Evolutionary conservation across 2,888 invertebrate genomes (phyloP), one percentile per base, ranked within the genome.

Genomic region (Ophioninae sp.): DNA sequence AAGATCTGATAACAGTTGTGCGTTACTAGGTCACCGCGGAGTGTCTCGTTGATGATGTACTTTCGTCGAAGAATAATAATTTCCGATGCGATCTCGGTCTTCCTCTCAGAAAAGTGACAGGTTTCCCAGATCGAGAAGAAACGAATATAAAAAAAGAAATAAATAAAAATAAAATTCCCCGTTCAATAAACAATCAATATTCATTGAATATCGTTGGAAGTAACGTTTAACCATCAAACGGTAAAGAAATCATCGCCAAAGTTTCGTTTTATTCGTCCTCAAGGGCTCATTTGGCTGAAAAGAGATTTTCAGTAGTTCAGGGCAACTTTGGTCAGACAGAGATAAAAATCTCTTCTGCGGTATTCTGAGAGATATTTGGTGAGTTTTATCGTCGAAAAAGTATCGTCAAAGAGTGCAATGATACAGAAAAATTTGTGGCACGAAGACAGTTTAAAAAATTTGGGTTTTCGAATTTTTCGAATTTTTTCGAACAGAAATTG

Each of bases 1-100:
- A 59, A 75, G 72, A 72, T 80, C 72, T 71, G 77, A 83, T 78
- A 74, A 81, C 58, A 30, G 17, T 65, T 30, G 78, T 78, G 74
- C 51, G 83, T 78, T 71, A 83, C 81, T 69, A 64, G 77, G 77
- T 78, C 68, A 63, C 17, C 23, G 58, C 59, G 10, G 59, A 68
- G 64, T 73, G 64, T 73, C 39, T 63, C 63, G 68, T 58, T 30
- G 22, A 41, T 44, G 37, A 74, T 80, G 69, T 69, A 59, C 41
- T 77, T 81, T 80, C 41, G 20, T 41, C 30, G 58, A 64, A 3
- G 68, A 64, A 68, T 78, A 51, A 83, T 81, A 65, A 74, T 71
- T 64, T 23, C 30, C 44, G 61, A 68, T 44, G 44, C 72, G 37
- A 56, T 51, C 39, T 61, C 13, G 13, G 23, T n/a, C 44, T 30